Base-by-base conservation (phyloP, 1,140 invertebrate genomes). In the Pinna nobilis region DNA sequence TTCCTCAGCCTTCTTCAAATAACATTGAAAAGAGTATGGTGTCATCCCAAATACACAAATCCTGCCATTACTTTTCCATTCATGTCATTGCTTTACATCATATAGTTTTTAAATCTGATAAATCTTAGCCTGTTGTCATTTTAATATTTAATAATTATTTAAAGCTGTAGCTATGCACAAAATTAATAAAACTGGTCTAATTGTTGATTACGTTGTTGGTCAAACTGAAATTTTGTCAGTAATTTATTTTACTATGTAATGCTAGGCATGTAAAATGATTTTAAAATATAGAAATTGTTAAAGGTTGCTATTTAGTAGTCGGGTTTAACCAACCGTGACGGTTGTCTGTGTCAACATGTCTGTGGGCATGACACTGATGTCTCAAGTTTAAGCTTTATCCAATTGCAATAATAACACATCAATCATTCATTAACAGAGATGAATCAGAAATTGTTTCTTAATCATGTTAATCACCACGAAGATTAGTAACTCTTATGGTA, bases 1-100 rank as follows among this genome's bases (percentile, higher is more conserved):
- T n/a, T n/a, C n/a, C n/a, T n/a, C n/a, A n/a, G n/a, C n/a, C n/a
- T n/a, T 25, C 33, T 55, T 55, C 13, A 6, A 13, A 7, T 55
- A 30, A 55, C 13, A 6, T 25, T 30, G 28, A 7, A 28, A 30
- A 30, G 20, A 30, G 51, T 55, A 55, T 28, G 47, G 18, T 30
- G 13, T 55, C n/a, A n/a, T n/a, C n/a, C n/a, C n/a, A n/a, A n/a
- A 55, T 55, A 55, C 33, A 55, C 23, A 55, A 55, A 30, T 13
- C 20, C 41, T 13, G 41, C 13, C 13, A 47, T 15, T 47, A 15
- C 41, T 13, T 13, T 13, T 47, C 20, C 13, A 47, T 15, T 15
- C 13, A 47, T n/a, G 41, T 13, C 20, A 47, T 1, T 15, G 41
- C 41, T 47, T 47, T 47, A 47, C 13, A 47, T 47, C 20, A n/a